These are phyloP conservation scores for Sebastes umbrosus DNA, from an alignment of 2,797 vertebrate genomes.

Conservation along the genomic window DNA sequence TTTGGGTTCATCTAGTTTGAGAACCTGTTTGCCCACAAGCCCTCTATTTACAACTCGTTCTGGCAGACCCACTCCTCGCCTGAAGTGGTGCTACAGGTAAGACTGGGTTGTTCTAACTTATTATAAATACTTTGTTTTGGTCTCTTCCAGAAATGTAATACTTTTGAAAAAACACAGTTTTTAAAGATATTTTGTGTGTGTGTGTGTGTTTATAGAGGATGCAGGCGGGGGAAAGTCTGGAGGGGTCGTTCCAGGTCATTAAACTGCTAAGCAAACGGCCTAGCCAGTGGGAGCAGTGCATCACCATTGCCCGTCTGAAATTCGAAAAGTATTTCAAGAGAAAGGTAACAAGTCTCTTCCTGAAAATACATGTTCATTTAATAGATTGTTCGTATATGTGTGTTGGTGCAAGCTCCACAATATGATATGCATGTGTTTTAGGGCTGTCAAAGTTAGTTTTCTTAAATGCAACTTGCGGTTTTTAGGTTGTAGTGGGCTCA, in stretches of 20 bases:
- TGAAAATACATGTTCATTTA: background rate
- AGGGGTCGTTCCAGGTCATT: constrained; percentile 96
- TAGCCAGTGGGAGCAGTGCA: constrained; percentile 90
- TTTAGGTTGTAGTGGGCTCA: too few relatives aligned
- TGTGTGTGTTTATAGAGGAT: constrained; percentile 85
- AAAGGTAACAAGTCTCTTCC: constrained; percentile 84
- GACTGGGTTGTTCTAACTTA: background rate
- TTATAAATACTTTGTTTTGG: background rate
- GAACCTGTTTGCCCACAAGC: constrained; percentile 95
- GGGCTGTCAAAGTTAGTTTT: too few relatives aligned
- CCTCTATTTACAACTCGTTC: constrained; percentile 94
- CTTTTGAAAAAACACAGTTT: background rate
- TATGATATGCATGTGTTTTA: background rate
- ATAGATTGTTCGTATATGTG: background rate
- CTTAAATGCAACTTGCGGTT: too few relatives aligned
- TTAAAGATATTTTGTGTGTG: background rate
- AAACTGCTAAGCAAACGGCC: constrained; percentile 94
- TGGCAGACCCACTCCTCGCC: constrained; percentile 92
- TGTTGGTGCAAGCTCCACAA: background rate
- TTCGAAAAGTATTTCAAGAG: constrained; percentile 99
- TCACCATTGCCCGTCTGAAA: constrained; percentile 91
- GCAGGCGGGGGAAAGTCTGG: constrained; percentile 92
- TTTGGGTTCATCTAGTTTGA: constrained; percentile 87
- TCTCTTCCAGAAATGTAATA: background rate
- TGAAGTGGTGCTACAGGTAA: constrained; percentile 92